Conservation (phyloP, 30 jellyfish, hydroid and myxozoan species). For the Aurelia aurita complex sp. Pacific region DNA sequence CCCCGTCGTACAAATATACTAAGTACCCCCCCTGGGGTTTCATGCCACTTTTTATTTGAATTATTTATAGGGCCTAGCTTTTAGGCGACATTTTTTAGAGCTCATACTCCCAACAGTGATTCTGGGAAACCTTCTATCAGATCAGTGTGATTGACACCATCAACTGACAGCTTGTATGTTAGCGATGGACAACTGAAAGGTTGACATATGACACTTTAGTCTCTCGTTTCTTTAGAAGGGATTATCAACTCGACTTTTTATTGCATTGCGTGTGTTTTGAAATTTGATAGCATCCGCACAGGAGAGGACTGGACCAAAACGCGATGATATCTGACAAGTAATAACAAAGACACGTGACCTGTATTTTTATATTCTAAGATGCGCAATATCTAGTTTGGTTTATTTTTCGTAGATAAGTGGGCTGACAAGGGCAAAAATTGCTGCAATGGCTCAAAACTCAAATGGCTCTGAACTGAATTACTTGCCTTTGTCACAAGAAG, state of each 20-base stretch:
- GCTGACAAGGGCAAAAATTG: slow-evolving; percentile 36
- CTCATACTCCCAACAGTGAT: too few relatives aligned
- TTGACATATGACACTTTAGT: too few relatives aligned
- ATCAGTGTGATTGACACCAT: too few relatives aligned
- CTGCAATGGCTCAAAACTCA: slow-evolving; percentile 36
- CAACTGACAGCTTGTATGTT: too few relatives aligned
- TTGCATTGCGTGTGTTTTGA: slow-evolving; percentile 8
- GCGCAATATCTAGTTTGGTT: neutral
- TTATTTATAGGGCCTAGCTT: too few relatives aligned
- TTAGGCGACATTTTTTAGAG: too few relatives aligned
- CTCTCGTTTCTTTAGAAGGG: too few relatives aligned
- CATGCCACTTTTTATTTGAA: too few relatives aligned
- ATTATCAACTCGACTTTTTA: neutral
- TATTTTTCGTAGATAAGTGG: slow-evolving; percentile 22
- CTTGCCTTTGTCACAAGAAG: slow-evolving; percentile 16
- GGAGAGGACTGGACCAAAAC: neutral
- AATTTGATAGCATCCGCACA: neutral
- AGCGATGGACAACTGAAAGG: too few relatives aligned
- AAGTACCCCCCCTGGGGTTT: too few relatives aligned
- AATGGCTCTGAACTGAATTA: slow-evolving; percentile 36
- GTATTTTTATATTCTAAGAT: neutral
- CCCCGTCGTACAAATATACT: too few relatives aligned
- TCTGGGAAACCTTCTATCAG: too few relatives aligned
- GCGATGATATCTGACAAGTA: neutral
- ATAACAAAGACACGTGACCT: neutral